Percentiles rank a stretch among this genome's conserved stretches.
Evolutionary conservation across 2,888 invertebrate species (phyloP).

Genomic region (Andrena flavipes): DNA sequence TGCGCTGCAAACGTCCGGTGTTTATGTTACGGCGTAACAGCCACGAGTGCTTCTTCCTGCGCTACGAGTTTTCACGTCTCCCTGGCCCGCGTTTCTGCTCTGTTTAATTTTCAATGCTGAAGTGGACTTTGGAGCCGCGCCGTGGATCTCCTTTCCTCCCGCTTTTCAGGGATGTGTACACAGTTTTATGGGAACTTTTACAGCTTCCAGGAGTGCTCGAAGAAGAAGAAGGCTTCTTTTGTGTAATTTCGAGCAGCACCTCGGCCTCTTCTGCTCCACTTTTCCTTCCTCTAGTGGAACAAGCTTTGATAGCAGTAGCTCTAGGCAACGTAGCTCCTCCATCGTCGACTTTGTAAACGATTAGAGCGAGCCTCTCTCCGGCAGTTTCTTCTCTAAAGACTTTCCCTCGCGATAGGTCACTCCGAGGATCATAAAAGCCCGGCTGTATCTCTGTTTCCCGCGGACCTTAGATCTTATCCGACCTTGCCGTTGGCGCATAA

Average conservation of each 20-base stretch:
- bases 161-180: too few relatives aligned
- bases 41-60: neutral
- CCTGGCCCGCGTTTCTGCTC: neutral
- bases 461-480: constrained; percentile 64
- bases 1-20: constrained; percentile 38
- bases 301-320: neutral
- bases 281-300: neutral
- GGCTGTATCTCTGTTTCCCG: constrained; percentile 61
- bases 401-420: constrained; percentile 38
- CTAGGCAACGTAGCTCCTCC: neutral
- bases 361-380: constrained; percentile 14
- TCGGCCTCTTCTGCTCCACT: too few relatives aligned
- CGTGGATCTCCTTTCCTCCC: too few relatives aligned
- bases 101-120: neutral
- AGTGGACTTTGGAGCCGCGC: neutral
- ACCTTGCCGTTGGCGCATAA: constrained; percentile 70
- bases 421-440: constrained; percentile 39
- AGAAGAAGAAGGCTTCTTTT: neutral
- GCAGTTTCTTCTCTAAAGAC: neutral
- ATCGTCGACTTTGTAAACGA: neutral
- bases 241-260: too few relatives aligned
- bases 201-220: neutral
- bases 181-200: neutral
- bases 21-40: constrained; percentile 36
- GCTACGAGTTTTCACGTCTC: neutral